Evolutionary conservation across 2,113 vertebrate genomes (phyloP).

Genomic region (Dromas ardeola): DNA sequence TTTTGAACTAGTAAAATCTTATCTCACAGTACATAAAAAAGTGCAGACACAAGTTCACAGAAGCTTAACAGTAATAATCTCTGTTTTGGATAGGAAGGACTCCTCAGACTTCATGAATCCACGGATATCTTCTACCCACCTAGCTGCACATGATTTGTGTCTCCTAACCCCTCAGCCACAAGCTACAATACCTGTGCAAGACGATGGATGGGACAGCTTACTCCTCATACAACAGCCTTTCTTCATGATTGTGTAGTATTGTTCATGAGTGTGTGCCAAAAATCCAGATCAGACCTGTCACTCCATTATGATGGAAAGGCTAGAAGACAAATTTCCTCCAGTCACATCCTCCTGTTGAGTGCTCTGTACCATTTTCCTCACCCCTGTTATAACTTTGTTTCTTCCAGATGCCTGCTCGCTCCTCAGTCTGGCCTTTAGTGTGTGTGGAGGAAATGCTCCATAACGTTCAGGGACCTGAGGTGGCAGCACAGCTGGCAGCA

Average conservation of each 20-base stretch:
- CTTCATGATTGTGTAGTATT: not conserved
- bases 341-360: not conserved
- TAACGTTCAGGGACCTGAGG: not conserved
- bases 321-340: not conserved
- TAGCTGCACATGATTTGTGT: not conserved
- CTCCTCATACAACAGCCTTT: accelerated
- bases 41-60: not conserved
- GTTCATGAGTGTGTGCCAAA: not conserved
- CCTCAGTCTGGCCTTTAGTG: not conserved
- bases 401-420: not conserved
- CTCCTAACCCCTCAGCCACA: not conserved
- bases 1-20: not conserved
- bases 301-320: not conserved
- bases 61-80: not conserved
- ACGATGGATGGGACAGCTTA: not conserved
- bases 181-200: not conserved
- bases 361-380: not conserved
- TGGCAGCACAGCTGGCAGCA: not conserved
- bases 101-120: not conserved
- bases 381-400: not conserved
- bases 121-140: not conserved
- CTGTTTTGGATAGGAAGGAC: not conserved
- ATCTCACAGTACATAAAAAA: not conserved
- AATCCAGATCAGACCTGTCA: not conserved
- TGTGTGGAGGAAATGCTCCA: not conserved